A percentile compares a stretch with the other conserved stretches of the same genome.
Evolutionary conservation across 2,888 invertebrate genomes (phyloP).

Genomic region (Patella pellucida): DNA sequence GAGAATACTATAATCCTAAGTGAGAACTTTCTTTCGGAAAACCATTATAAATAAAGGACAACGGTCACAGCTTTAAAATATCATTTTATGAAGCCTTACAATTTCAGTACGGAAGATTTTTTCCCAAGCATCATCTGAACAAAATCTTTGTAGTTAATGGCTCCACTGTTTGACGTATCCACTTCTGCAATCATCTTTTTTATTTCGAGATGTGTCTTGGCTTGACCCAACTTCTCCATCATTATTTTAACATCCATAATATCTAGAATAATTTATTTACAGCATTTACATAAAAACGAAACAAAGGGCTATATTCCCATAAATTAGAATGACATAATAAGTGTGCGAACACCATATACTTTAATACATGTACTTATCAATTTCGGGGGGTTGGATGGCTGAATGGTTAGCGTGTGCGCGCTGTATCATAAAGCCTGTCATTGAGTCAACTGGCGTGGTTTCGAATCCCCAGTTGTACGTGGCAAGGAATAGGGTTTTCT

Average conservation of each 20-base stretch:
- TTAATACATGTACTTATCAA: too few relatives aligned
- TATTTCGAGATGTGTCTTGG: constrained; percentile 67
- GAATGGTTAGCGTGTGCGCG: too few relatives aligned
- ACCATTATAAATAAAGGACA: background rate
- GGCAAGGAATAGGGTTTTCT: too few relatives aligned
- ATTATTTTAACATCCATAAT: constrained; percentile 65
- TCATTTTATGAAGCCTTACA: constrained; percentile 50
- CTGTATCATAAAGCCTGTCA: too few relatives aligned
- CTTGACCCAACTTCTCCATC: constrained; percentile 67
- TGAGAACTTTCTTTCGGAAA: too few relatives aligned
- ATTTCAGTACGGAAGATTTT: constrained; percentile 60
- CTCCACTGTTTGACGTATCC: constrained; percentile 58
- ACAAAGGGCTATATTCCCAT: too few relatives aligned
- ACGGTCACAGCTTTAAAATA: background rate
- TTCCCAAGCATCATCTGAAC: constrained; percentile 67
- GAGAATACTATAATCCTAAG: background rate
- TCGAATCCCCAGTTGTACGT: too few relatives aligned
- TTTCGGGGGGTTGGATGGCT: too few relatives aligned
- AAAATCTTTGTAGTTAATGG: constrained; percentile 66
- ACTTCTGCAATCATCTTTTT: constrained; percentile 68
- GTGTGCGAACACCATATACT: too few relatives aligned
- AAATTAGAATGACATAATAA: too few relatives aligned
- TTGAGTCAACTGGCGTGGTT: too few relatives aligned
- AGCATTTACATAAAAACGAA: too few relatives aligned
- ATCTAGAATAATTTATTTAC: constrained; percentile 41